These are phyloP conservation scores for Coelopa frigida DNA, from an alignment of 1,140 invertebrate genomes.

Conservation along the genomic window DNA sequence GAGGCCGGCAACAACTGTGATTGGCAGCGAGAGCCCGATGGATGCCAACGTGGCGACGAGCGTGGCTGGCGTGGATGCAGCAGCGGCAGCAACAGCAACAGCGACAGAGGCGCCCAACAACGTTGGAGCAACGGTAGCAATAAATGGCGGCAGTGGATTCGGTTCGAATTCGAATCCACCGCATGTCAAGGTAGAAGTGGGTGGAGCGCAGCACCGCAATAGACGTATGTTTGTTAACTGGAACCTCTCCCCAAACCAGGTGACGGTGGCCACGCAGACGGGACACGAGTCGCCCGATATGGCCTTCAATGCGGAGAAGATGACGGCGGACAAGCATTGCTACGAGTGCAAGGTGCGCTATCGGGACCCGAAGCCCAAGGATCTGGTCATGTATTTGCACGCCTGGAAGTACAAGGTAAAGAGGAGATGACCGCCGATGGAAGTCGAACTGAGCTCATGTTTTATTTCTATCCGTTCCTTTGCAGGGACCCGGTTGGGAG, in stretches of 20 bases:
- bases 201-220: background rate
- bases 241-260: slow-evolving; percentile 33
- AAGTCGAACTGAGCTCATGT: background rate
- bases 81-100: background rate
- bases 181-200: slow-evolving; percentile 11
- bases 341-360: slow-evolving; percentile 88
- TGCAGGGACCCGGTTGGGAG: slow-evolving; percentile 78
- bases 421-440: background rate
- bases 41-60: background rate
- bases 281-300: slow-evolving; percentile 65
- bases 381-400: slow-evolving; percentile 93
- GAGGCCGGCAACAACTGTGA: slow-evolving; percentile 3
- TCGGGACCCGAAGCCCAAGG: slow-evolving; percentile 79
- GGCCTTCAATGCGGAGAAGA: slow-evolving; percentile 63
- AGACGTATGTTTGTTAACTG: background rate
- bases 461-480: slow-evolving; percentile 12
- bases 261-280: slow-evolving; percentile 75
- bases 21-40: background rate
- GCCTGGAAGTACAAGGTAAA: slow-evolving; percentile 81
- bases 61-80: background rate
- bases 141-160: background rate
- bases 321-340: slow-evolving; percentile 78
- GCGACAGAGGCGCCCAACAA: background rate
- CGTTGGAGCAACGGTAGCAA: slow-evolving; percentile 4
- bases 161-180: background rate